phyloP scores from a whole-genome alignment of 1,140 invertebrate species.

The Grapholita molesta region DNA sequence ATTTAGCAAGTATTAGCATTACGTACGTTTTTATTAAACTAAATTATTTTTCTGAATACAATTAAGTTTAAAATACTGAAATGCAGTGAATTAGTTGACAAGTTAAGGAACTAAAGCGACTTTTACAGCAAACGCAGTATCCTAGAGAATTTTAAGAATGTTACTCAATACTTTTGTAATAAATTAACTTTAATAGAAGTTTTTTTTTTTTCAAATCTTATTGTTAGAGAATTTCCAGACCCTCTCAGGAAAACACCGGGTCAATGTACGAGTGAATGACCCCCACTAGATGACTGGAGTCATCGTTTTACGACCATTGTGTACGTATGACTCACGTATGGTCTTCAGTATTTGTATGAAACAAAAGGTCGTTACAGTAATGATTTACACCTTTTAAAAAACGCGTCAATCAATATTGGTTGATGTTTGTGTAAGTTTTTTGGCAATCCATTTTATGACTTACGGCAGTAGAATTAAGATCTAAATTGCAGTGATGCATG shows the following conservation, averaged over 20 bases:
- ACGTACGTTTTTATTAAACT: too few relatives aligned
- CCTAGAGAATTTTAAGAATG: too few relatives aligned
- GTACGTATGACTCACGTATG: constrained; percentile 31
- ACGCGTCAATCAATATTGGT: background rate
- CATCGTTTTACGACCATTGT: constrained; percentile 2
- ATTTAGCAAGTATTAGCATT: too few relatives aligned
- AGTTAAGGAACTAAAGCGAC: too few relatives aligned
- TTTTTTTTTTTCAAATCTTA: too few relatives aligned
- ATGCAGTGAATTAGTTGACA: too few relatives aligned
- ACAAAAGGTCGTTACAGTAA: constrained; percentile 7
- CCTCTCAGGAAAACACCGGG: constrained; percentile 30
- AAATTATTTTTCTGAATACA: too few relatives aligned
- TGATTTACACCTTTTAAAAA: constrained; percentile 11
- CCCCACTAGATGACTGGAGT: constrained; percentile 35
- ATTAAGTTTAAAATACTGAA: too few relatives aligned
- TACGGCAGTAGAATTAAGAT: background rate
- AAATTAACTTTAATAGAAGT: too few relatives aligned
- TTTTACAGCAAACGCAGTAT: too few relatives aligned
- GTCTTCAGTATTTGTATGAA: background rate
- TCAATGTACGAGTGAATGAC: constrained; percentile 56
- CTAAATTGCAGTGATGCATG: background rate
- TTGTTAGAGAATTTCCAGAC: constrained; percentile 18
- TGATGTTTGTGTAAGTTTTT: background rate
- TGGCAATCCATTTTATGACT: background rate
- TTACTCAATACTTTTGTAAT: too few relatives aligned